phyloP scores from a whole-genome alignment of 2,797 vertebrate species.

The Nyctibius grandis region DNA sequence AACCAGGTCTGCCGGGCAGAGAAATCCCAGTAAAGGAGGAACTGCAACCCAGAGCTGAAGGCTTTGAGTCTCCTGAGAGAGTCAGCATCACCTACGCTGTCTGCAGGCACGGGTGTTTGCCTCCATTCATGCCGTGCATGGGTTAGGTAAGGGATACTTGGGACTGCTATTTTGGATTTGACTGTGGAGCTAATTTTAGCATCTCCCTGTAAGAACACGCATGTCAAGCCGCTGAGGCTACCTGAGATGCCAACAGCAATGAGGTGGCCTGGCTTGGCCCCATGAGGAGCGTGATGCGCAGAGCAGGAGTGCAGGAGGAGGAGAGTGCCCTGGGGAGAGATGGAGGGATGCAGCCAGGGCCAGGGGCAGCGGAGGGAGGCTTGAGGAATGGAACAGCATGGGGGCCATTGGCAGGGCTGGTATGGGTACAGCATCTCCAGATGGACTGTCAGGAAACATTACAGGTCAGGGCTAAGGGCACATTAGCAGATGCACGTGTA shows the following conservation, averaged over 20 bases:
- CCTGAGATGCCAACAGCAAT: neutral
- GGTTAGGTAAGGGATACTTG: neutral
- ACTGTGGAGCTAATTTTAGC: neutral
- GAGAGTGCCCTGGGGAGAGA: neutral
- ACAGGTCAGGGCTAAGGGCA: slow-evolving; percentile 35
- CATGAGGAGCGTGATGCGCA: neutral
- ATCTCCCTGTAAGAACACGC: neutral
- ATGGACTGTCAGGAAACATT: slow-evolving; percentile 14
- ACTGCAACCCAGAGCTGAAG: neutral
- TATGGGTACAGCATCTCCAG: neutral
- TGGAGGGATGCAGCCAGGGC: neutral
- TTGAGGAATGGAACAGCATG: neutral
- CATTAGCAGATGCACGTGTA: neutral
- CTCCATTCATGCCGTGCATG: neutral
- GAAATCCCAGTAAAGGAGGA: neutral
- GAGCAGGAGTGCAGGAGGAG: neutral
- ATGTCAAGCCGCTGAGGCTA: neutral
- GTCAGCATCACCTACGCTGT: neutral
- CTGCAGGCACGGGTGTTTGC: neutral
- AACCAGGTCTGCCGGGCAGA: neutral
- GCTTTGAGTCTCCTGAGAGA: neutral
- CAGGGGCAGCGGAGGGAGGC: neutral
- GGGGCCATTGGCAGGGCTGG: neutral
- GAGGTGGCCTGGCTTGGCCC: neutral
- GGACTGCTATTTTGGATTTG: neutral